Base-by-base conservation (phyloP, 2,888 invertebrate species). In the Terebella lapidaria region DNA sequence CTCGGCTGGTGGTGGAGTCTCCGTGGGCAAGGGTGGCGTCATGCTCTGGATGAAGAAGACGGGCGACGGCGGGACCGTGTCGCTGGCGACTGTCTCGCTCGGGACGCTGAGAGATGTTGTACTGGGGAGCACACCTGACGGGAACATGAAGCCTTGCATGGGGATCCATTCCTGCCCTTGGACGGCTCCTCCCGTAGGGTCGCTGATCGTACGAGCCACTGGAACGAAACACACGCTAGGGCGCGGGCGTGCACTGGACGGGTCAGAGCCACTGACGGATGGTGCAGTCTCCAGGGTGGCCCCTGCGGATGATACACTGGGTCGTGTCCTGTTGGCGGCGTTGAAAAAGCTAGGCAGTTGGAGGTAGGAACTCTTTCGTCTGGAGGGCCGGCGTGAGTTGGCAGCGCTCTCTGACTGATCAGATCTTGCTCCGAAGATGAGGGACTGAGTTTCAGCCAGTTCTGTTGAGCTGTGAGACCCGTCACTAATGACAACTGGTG, bases 221-320 rank as follows among this genome's bases (percentile, higher is more conserved):
- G 65, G 65, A 10, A 65, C 54, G 29, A 61, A 59, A 45, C 65
- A 65, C 3, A 65, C 51, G 49, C 62, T 62, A 45, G 59, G 56
- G 29, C 65, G 25, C 18, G 63, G 42, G 22, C 52, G 35, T 10
- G 55, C 20, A 26, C 2, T 1, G n/a, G 29, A 29, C 25, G 2
- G 2, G 20, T 29, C 30, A 4, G 55, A 22, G 0, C 56, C 58
- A 3, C 25, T 53, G 2, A 60, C 45, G 20, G 47, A 27, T 5
- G 46, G n/a, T 4, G 46, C 22, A 20, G 22, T 27, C 47, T 56
- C 56, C 57, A 57, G n/a, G 51, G 47, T 49, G 20, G 60, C 27
- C 0, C 60, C 54, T 3, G 29, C 60, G 2, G 63, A 60, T 2
- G 57, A 60, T 24, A 61, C 58, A 42, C 63, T 63, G 52, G 54